Base-by-base conservation (phyloP, 2,888 invertebrate species). In the Formica aserva region DNA sequence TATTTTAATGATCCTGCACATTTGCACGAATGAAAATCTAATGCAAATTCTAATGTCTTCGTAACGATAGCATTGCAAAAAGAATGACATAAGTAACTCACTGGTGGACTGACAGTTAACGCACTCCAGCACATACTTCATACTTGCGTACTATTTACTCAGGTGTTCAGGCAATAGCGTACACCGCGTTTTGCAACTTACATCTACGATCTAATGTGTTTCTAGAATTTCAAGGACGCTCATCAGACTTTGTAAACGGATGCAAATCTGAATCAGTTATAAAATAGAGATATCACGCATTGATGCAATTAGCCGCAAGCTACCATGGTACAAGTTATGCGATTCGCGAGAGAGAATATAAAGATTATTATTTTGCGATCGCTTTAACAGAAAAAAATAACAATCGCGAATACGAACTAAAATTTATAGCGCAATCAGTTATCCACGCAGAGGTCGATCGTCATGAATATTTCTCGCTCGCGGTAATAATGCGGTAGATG, bases 91-190 rank as follows among this genome's bases (percentile, higher is more conserved):
- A 60, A 45, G 45, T 88, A 87, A 88, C 69, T 82, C 83, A 85
- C 80, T 78, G 60, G 15, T 45, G 26, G 72, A 72, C 60, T 74
- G 75, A 55, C 78, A 52, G 76, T 76, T 84, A 78, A 57, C 66
- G 74, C 88, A 84, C 66, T 88, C 76, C 18, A n/a, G 15, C 48
- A 48, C 55, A 29, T 82, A 65, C 62, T 88, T 60, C 45, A 60
- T 45, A 60, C 57, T 35, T 32, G 57, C 82, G 52, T 48, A 60
- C 13, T 88, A 84, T 88, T 88, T 88, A 66, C 84, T 80, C 88
- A 88, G 87, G 86, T 88, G 88, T 80, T 71, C 81, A 71, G 75
- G 32, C 67, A 67, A 22, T 81, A 67, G 76, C 63, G 45, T 76
- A 41, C n/a, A 63, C 32, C 71, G 15, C 9, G 62, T 35, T 57